phyloP scores from a whole-genome alignment of 2,113 vertebrate genomes.

The Chloebia gouldiae region DNA sequence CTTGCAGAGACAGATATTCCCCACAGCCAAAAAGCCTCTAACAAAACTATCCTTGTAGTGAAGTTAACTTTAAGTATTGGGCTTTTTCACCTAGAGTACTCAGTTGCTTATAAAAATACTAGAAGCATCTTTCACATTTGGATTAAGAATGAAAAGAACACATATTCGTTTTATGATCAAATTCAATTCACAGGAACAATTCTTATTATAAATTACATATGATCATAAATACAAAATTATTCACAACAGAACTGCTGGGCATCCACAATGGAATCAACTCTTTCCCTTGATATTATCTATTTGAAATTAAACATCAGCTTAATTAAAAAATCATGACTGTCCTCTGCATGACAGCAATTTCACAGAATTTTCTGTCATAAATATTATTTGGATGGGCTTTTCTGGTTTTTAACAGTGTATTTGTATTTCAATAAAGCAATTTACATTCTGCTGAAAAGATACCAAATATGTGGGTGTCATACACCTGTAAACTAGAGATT shows the following conservation, averaged over 20 bases:
- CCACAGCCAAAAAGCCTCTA: background rate
- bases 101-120: background rate
- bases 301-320: background rate
- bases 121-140: background rate
- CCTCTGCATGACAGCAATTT: background rate
- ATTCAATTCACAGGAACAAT: background rate
- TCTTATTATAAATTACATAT: background rate
- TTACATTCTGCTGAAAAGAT: conserved; percentile 43
- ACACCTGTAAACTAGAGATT: conserved; percentile 12
- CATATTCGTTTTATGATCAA: background rate
- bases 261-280: conserved; percentile 6
- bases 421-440: background rate
- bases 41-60: background rate
- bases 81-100: background rate
- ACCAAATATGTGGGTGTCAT: conserved; percentile 44
- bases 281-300: conserved; percentile 8
- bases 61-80: background rate
- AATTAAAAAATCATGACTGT: conserved; percentile 10
- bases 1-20: background rate
- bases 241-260: background rate
- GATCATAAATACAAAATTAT: conserved; percentile 10
- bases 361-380: background rate
- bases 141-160: background rate
- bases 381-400: conserved; percentile 20
- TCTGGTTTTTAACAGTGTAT: background rate